Base-by-base conservation (phyloP, 1,140 invertebrate species). In the Diorhabda sublineata region DNA sequence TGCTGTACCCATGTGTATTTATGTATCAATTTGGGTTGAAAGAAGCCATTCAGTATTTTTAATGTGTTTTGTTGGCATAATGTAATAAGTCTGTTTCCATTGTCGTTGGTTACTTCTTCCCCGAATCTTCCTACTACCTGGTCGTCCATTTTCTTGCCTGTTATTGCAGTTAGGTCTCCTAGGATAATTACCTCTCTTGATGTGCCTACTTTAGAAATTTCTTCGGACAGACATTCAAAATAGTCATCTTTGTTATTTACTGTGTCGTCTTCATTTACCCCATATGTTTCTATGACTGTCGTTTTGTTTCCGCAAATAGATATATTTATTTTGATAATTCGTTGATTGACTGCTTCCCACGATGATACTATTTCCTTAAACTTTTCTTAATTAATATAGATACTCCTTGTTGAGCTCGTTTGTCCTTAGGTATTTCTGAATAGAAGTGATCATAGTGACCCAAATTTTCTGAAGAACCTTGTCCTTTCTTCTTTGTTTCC, bases 1-100 rank as follows among this genome's bases (percentile, higher is more conserved):
- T 69, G 56, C 62, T 71, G 70, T 44, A 47, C 45, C 70, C 70
- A 71, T 6, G 70, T 71, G 47, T 66, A 71, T 41, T 67, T 67
- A 11, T 68, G 60, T 8, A 69, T 58, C 42, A 58, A 4, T 6
- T 42, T 42, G 41, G 64, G 61, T 45, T 64, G 5, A 42, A 7
- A 69, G 42, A 64, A 64, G 4, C 61, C 61, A 64, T 69, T 69
- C 62, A 58, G 11, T 41, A 68, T 68, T 62, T 58, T 69, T 5
- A 69, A 44, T 9, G 47, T 11, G 41, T 64, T 56, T 26, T 52
- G 42, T 64, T 47, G 6, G 45, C 67, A 69, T 44, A 64, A 5
- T 11, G 5, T 42, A 42, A 69, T 69, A n/a, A 69, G 42, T 58
- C 67, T 56, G 8, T 2, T 43, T 9, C 61, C 61, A 58, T 69